Evolutionary conservation across 2,797 vertebrate species (phyloP), one percentile per base, ranked within the genome.

Genomic region (Protonibea diacanthus): DNA sequence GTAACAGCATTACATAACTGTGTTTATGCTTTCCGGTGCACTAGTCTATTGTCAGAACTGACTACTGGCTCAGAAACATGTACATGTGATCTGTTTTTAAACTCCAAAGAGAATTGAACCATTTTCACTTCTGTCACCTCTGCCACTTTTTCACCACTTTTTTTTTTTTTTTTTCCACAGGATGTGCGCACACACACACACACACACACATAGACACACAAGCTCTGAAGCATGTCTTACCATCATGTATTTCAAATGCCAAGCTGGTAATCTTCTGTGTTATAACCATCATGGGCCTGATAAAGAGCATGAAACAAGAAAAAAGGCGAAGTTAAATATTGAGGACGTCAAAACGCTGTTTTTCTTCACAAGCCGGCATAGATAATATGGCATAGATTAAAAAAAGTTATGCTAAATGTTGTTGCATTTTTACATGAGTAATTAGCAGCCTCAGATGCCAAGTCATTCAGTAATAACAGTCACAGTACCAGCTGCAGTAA

Each of bases 221-320:
- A 56, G 62, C 23, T 25, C 15, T 18, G 17, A 55, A 15, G 29
- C 47, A 56, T 13, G 64, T 80, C 97, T 97, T 96, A 99, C 98
- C 98, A 53, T 99, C 98, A 17, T 97, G 97, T 91, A 99, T 96
- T 92, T 99, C 97, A 85, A 97, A 99, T 7, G 97, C 98, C 95
- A 99, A 90, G 87, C 97, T 98, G 89, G 98, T 99, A 85, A 99
- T 98, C 97, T 99, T 99, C 96, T 99, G 98, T 8, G 98, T 98
- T 86, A 99, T 99, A 84, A 99, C 97, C 98, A 99, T 99, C 98
- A 99, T 98, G 74, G 98, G 97, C 86, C 97, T 99, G 65, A 65
- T 60, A 63, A 66, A 70, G 23, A 55, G 56, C 23, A 80, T 15
- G 15, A 40, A 42, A 74, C 18, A 56, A 68, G 56, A 42, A 64